Conservation (phyloP, 2,113 vertebrate genomes). For the Craseonycteris thonglongyai region DNA sequence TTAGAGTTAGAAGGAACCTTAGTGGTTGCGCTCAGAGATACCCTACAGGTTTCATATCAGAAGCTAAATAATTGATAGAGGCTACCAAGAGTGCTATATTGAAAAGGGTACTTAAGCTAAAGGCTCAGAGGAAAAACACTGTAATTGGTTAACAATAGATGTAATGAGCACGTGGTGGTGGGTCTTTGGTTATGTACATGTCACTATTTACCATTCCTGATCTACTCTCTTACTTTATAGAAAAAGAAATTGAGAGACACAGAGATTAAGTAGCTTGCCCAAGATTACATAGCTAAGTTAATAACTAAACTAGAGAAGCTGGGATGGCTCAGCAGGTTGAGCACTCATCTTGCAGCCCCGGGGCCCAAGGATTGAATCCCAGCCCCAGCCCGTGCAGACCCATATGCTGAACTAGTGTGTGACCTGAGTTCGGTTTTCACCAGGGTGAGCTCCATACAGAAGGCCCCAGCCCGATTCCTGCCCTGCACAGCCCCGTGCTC, state of each 20-base stretch:
- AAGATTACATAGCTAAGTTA: not conserved
- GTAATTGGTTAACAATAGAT: not conserved
- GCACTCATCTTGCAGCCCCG: too few relatives aligned
- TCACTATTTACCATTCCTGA: not conserved
- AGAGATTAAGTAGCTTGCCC: not conserved
- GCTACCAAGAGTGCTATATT: not conserved
- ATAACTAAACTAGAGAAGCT: not conserved
- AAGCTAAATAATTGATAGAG: not conserved
- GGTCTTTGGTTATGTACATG: not conserved
- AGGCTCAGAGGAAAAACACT: not conserved
- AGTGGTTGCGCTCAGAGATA: not conserved
- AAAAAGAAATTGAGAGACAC: conserved; percentile 22
- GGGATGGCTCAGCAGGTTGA: too few relatives aligned
- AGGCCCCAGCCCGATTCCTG: too few relatives aligned
- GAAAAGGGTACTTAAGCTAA: not conserved
- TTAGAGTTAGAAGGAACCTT: not conserved
- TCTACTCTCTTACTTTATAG: not conserved
- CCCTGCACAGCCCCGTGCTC: too few relatives aligned
- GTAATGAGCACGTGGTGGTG: not conserved
- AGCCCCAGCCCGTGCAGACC: too few relatives aligned
- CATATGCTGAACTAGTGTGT: too few relatives aligned
- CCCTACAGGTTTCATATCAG: not conserved
- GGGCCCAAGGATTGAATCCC: too few relatives aligned
- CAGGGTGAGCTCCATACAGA: too few relatives aligned
- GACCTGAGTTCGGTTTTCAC: too few relatives aligned